Percentiles rank a stretch among this genome's conserved stretches.
phyloP scores from a whole-genome alignment of 2,113 vertebrate species.

The Vimba vimba region DNA sequence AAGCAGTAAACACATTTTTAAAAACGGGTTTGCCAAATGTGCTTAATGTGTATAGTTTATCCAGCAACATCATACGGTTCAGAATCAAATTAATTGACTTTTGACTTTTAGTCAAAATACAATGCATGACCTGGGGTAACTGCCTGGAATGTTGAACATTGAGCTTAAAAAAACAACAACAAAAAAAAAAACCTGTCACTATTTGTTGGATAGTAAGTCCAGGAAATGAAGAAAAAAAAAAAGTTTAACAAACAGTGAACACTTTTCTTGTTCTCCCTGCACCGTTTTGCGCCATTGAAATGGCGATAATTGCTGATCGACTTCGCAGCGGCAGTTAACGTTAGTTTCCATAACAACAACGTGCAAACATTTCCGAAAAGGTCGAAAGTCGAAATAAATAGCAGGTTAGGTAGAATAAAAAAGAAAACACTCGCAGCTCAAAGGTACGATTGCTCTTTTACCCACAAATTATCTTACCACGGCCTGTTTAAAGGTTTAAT shows the following conservation, averaged over 20 bases:
- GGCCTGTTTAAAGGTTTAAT: neutral
- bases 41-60: no score
- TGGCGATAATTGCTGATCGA: neutral
- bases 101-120: no score
- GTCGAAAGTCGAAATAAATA: no score
- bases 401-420: neutral
- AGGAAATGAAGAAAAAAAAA: no score
- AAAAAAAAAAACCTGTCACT: no score
- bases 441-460: no score
- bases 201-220: no score
- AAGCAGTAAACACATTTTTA: no score
- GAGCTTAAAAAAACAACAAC: no score
- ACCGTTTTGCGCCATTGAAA: neutral
- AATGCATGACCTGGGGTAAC: no score
- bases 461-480: neutral
- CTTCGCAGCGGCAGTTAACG: neutral
- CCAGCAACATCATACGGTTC: neutral
- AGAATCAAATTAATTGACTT: neutral
- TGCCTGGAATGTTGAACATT: no score
- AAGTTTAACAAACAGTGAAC: neutral
- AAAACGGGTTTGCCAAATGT: neutral
- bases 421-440: neutral
- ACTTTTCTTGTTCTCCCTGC: neutral
- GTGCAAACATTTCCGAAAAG: neutral
- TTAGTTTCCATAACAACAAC: conserved; percentile 50